Evolutionary conservation across 2,888 invertebrate species (phyloP), one percentile per base, ranked within the genome.

Genomic region (Carpatolechia fugitivella): DNA sequence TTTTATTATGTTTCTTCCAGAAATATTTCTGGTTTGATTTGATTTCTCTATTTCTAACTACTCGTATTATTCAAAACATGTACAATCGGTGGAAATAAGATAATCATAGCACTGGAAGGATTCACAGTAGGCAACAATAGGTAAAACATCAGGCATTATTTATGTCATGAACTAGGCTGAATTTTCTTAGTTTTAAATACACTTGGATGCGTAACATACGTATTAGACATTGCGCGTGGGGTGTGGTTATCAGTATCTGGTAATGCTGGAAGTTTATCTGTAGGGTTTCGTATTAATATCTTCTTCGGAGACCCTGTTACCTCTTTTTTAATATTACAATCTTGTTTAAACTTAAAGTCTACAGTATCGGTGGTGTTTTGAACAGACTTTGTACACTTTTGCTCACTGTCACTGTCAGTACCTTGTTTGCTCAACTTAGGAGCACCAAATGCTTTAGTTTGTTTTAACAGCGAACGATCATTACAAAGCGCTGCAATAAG

Each of bases 401-500:
- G 76, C 74, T 88, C 86, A 82, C 80, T 83, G 79, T 88, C 83
- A 82, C 82, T 78, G 77, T 88, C 83, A 84, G 79, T 83, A 70
- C 68, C 70, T 62, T 81, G 81, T 74, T 81, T 87, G 63, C 61
- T 74, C 68, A 77, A 92, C 79, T 95, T 95, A 53, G 95, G 94
- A 91, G 94, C 92, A 62, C 95, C 95, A 76, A 95, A 95, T 18
- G 96, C 96, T 81, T 96, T 96, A 51, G 96, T 97, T 85, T 97
- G 97, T 83, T 96, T 96, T 57, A 97, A 90, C 71, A 98, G 91
- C 57, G 97, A 96, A 56, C 96, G 93, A 83, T 98, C 98, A 79
- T 98, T 98, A 90, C 97, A 98, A 66, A 98, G 91, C 11, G 98
- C 98, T 57, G 97, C 96, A 75, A 98, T 97, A 59, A 98, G 91